Conservation (phyloP, 1,140 invertebrate species). For the Lethocerus indicus region DNA sequence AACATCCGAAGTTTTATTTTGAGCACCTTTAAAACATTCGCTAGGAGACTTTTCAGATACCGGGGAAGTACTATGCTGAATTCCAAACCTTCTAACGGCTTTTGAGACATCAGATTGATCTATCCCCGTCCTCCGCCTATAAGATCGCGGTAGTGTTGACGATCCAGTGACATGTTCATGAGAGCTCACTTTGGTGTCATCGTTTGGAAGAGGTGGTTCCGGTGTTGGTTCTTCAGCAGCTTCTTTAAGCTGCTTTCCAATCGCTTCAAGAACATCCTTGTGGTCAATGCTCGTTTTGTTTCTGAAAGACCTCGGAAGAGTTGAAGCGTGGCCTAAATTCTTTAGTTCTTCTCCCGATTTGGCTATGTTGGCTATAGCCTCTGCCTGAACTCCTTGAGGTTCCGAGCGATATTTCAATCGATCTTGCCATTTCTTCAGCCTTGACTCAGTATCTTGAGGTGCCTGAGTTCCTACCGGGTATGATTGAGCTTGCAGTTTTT, state of each 20-base stretch:
- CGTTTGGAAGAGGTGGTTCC: not conserved
- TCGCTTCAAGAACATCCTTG: conserved; percentile 12
- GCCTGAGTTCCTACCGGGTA: conserved; percentile 25
- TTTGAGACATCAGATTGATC: conserved; percentile 14
- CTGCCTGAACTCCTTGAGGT: conserved; percentile 19
- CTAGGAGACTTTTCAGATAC: not conserved
- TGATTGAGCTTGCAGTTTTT: conserved; percentile 26
- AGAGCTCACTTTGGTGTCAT: not conserved
- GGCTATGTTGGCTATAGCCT: conserved; percentile 25
- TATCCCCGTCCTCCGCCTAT: conserved; percentile 13
- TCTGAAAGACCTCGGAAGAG: conserved; percentile 13
- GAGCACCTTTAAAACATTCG: too few relatives aligned
- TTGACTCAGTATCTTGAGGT: conserved; percentile 33
- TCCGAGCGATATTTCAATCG: conserved; percentile 26
- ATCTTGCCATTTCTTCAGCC: conserved; percentile 44
- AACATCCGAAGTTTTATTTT: conserved; percentile 3
- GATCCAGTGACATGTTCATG: conserved; percentile 4
- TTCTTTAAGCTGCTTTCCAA: conserved; percentile 14
- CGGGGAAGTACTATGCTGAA: conserved; percentile 1
- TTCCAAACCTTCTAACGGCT: conserved; percentile 10
- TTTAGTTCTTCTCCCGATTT: conserved; percentile 29
- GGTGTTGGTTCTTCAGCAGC: not conserved
- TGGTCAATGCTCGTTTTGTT: conserved; percentile 16
- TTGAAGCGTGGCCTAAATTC: conserved; percentile 21
- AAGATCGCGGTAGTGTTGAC: conserved; percentile 14